Conservation (phyloP, 2,797 vertebrate genomes). For the Syngnathus acus region DNA sequence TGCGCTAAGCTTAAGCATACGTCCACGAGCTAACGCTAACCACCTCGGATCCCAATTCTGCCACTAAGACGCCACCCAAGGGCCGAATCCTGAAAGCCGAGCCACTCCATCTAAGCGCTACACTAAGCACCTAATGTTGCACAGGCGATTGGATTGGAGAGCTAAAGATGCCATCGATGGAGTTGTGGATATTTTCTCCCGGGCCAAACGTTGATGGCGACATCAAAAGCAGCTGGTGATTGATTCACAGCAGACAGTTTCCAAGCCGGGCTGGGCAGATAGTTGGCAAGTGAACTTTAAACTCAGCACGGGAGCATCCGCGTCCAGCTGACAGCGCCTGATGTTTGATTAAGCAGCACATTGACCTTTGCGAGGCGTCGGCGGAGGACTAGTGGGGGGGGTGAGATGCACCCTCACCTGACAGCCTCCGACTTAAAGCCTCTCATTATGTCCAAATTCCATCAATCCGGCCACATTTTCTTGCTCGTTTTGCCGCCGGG, state of each 20-base stretch:
- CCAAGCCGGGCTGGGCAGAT: conserved; percentile 34
- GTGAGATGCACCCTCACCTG: conserved; percentile 53
- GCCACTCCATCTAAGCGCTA: not conserved
- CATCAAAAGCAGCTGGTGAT: conserved; percentile 34
- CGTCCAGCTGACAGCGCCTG: conserved; percentile 60
- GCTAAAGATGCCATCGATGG: not conserved
- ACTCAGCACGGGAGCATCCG: conserved; percentile 50
- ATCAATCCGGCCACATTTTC: conserved; percentile 43
- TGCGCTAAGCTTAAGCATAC: too few relatives aligned
- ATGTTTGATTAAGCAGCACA: conserved; percentile 73
- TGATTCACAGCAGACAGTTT: conserved; percentile 34
- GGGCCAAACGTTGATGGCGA: not conserved
- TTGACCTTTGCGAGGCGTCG: conserved; percentile 69
- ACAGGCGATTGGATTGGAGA: too few relatives aligned
- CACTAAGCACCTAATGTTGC: not conserved
- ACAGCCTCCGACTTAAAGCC: conserved; percentile 39
- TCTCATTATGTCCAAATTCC: conserved; percentile 56
- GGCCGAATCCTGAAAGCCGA: too few relatives aligned
- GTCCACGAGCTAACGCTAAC: too few relatives aligned
- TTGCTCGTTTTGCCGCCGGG: not conserved
- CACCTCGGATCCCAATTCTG: too few relatives aligned
- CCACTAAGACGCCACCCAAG: too few relatives aligned
- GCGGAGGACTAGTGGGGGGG: conserved; percentile 21
- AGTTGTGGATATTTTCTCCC: not conserved
- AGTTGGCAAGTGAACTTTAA: conserved; percentile 65